Evolutionary conservation across 2,888 invertebrate genomes (phyloP), one percentile per base, ranked within the genome.

Genomic region (Sisyra nigra): DNA sequence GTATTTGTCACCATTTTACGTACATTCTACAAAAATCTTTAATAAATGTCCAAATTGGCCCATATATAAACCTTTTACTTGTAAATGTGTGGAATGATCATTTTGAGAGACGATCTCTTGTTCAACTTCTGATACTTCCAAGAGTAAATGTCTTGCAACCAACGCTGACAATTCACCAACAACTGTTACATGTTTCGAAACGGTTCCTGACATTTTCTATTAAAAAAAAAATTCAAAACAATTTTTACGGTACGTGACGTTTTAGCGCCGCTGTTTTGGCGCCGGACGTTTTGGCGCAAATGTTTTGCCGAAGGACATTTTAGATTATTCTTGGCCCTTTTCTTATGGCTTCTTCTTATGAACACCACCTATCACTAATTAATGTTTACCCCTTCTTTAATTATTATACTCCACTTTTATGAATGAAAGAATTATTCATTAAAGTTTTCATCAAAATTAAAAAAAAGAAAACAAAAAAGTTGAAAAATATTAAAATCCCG

Each of bases 171-270:
- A 67, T 65, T 97, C 96, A 1, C 94, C 92, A 42, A 98, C 91
- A 30, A 99, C 80, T 1, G 91, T 92, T 40, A 99, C 87, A 66
- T 99, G 98, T 61, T 97, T 98, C 5, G 92, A 80, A 17, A 99
- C 94, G 2, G 96, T 94, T 14, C 92, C 92, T 0, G 87, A 87
- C 74, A 91, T 79, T 74, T 89, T 89, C 68, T 72, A 53, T 2
- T 50, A 53, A 40, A 15, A 42, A 30, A 29, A 18, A n/a, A 15
- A 35, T 41, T 18, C 35, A 33, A 41, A 32, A 37, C 29, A 3
- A 32, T n/a, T n/a, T n/a, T n/a, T n/a, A n/a, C n/a, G n/a, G n/a
- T n/a, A n/a, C n/a, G n/a, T n/a, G n/a, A n/a, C n/a, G n/a, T n/a
- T n/a, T n/a, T n/a, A n/a, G n/a, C n/a, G n/a, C n/a, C n/a, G n/a